Base-by-base conservation (phyloP, 2,797 vertebrate species). In the Hydrolagus colliei region DNA sequence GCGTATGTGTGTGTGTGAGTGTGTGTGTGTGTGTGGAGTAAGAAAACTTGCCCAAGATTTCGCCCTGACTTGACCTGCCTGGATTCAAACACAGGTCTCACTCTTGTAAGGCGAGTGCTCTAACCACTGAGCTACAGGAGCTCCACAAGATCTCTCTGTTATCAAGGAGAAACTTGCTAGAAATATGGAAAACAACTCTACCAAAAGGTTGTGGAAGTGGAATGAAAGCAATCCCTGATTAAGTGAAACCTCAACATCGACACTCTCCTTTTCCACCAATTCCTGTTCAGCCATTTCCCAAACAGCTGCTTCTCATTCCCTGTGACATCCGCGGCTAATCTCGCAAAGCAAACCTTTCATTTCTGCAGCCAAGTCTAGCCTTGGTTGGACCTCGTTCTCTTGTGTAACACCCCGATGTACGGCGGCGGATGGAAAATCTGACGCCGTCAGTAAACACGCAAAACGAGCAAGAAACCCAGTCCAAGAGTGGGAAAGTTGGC, bases 111-210 rank as follows among this genome's bases (percentile, higher is more conserved):
- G 27, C 27, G 27, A 27, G 27, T 27, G 27, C 27, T 27, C 27
- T 27, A 27, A 27, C 27, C 27, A 27, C 1, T 27, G 27, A 27
- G 27, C 27, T 27, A 27, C 27, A 27, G 27, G 27, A 27, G 27
- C 27, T 27, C 27, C 27, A 27, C 41, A 52, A 52, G 41, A 52
- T 52, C 3, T 52, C 41, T 52, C 41, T 52, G 6, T 52, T 52
- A 52, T 6, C 27, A 82, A 32, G 2, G 63, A 68, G 63, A 82
- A 41, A 68, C 79, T 27, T 41, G 27, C 2, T 52, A 18, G 79
- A 84, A 84, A 68, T 71, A 84, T 20, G 79, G 79, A 84, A 84
- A 84, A 84, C 68, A 71, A 32, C 35, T n/a, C 65, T 35, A 41
- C 63, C 27, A 27, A n/a, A n/a, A n/a, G n/a, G n/a, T n/a, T n/a